Base-by-base conservation (phyloP, 2,797 vertebrate species). In the Cercopithecus neglectus region DNA sequence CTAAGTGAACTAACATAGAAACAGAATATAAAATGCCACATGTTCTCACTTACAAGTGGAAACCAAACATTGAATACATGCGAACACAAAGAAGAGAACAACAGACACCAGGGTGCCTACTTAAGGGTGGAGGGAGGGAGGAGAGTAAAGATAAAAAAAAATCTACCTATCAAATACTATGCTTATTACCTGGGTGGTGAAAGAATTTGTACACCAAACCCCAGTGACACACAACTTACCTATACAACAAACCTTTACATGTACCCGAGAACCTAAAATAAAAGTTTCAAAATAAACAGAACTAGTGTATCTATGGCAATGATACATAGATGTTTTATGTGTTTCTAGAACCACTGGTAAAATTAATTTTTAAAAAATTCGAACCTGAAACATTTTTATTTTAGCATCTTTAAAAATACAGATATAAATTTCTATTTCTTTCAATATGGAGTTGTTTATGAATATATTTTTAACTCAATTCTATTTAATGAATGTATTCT, bases 391-490 rank as follows among this genome's bases (percentile, higher is more conserved):
- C 3, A 39, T 30, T 76, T 89, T 80, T 70, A 79, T 14, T 95
- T 94, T 79, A 75, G 8, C 16, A 5, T 50, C 2, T 33, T 88
- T 91, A 67, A 92, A 41, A 72, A 48, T n/a, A 86, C 14, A 57
- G n/a, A 70, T 89, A 55, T n/a, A 67, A 67, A 67, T 67, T 67
- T 64, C 14, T 48, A 93, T 95, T 91, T 91, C 4, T 94, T 93
- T 85, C 9, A 86, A 7, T 36, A 48, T 10, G 61, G 2, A 84
- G 6, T 2, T 67, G 4, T 33, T 50, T 79, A 82, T 92, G 61
- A 4, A 75, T 67, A 84, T 96, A 74, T 14, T 44, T 89, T 89
- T 92, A 90, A 80, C 81, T 67, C 8, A 41, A 30, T 26, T 67
- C 5, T 85, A 13, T 50, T 87, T 55, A 83, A 70, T 30, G 19